phyloP scores from a whole-genome alignment of 2,113 vertebrate species.

The Cryptotis parvus region DNA sequence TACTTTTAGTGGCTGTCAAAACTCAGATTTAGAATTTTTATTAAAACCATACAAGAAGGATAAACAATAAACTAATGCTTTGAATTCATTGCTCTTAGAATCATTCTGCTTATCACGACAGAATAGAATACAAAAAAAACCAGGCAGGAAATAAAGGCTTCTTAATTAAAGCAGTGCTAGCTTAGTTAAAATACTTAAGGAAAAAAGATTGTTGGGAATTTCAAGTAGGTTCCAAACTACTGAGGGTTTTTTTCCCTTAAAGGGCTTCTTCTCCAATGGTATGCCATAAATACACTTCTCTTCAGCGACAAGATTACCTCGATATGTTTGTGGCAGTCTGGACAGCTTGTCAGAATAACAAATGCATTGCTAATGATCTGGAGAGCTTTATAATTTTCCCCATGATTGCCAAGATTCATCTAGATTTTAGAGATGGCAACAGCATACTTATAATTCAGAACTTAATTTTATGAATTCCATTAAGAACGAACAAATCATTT shows the following conservation, averaged over 20 bases:
- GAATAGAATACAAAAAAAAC: neutral
- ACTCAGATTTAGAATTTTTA: conserved; percentile 57
- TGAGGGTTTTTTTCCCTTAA: conserved; percentile 47
- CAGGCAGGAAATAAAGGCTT: neutral
- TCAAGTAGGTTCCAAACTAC: conserved; percentile 28
- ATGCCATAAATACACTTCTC: conserved; percentile 57
- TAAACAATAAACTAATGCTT: conserved; percentile 41
- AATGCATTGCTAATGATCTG: conserved; percentile 46
- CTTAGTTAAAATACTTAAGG: conserved; percentile 31
- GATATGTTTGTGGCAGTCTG: conserved; percentile 61
- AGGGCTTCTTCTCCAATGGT: conserved; percentile 17
- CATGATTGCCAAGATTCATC: conserved; percentile 43
- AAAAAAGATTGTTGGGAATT: conserved; percentile 13
- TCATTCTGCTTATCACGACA: conserved; percentile 16
- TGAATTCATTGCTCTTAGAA: neutral
- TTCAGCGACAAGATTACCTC: conserved; percentile 64
- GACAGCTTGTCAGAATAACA: conserved; percentile 56
- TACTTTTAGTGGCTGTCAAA: conserved; percentile 53
- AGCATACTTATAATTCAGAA: conserved; percentile 29
- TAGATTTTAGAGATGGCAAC: conserved; percentile 24
- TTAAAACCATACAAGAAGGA: conserved; percentile 56
- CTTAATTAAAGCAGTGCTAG: conserved; percentile 45
- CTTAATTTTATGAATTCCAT: conserved; percentile 37
- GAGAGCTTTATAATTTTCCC: conserved; percentile 50
- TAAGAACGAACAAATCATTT: conserved; percentile 45